Evolutionary conservation across 2,113 vertebrate genomes (phyloP), one percentile per base, ranked within the genome.

Genomic region (Zeus faber): DNA sequence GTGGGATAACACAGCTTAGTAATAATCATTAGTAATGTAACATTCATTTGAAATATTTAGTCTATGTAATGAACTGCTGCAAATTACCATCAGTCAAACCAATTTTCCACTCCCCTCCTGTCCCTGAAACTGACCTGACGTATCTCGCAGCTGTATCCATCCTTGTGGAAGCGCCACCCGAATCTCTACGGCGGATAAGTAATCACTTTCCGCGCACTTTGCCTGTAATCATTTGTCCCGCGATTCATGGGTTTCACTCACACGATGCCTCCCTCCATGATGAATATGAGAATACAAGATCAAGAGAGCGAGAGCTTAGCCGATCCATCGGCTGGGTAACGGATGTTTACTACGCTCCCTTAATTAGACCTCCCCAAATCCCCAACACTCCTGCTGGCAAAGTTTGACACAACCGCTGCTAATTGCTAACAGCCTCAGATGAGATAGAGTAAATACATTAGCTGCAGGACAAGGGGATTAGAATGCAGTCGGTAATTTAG

Each of bases 351-450:
- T 66, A 58, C 55, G 35, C 70, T 77, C 61, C 64, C 54, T 67
- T 83, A 82, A 87, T 85, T 81, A 83, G 76, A 67, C 54, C 62
- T 49, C 57, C 49, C 31, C 45, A 72, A 81, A 76, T 79, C 75
- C 65, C 71, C 29, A 50, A 39, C 1, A 40, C 61, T 62, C 67
- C 81, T 72, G 23, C 51, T 3, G 77, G 82, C 77, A 76, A 72
- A 72, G 39, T 75, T 72, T 74, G 65, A 69, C 74, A 67, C 58
- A 72, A 61, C 67, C 59, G 45, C 35, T 55, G 77, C 48, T 77
- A 79, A 81, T 70, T 76, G 67, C 68, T 63, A 68, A 74, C 69
- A 62, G 77, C 72, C 56, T 61, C 29, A 67, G 69, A 77, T 78
- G 67, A 70, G 85, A 82, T 87, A 71, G 74, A 72, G 60, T n/a